A percentile compares a stretch with the other conserved stretches of the same genome.
phyloP scores from a whole-genome alignment of 2,888 invertebrate genomes.

The Lasioglossum oenotherae region DNA sequence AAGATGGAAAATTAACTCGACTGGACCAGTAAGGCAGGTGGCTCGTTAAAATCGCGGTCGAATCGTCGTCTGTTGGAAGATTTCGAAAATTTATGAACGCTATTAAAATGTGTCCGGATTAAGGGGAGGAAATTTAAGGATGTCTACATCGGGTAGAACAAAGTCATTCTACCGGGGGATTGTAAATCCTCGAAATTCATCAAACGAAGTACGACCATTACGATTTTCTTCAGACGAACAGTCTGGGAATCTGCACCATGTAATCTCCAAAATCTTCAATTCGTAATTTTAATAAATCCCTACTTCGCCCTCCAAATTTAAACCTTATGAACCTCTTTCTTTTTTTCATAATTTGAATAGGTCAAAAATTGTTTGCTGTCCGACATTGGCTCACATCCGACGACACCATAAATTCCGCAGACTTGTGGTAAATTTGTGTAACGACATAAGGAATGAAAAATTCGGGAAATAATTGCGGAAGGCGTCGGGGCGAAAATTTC shows the following conservation, averaged over 20 bases:
- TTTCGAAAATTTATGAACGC: conserved; percentile 1
- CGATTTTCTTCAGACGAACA: neutral
- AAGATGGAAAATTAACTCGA: conserved; percentile 1
- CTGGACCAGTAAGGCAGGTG: neutral
- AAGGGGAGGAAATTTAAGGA: neutral
- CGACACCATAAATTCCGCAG: neutral
- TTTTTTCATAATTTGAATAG: too few species aligned
- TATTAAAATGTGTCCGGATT: conserved; percentile 15
- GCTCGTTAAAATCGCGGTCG: conserved; percentile 15
- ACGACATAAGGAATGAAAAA: neutral
- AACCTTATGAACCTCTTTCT: neutral
- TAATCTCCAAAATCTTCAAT: neutral
- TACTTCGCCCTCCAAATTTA: neutral
- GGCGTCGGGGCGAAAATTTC: neutral
- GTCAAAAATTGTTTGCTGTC: too few species aligned
- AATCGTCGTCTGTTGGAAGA: neutral
- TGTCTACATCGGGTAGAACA: neutral
- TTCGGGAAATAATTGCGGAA: neutral
- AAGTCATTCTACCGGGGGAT: neutral
- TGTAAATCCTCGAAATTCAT: neutral
- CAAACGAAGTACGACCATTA: neutral
- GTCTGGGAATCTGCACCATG: neutral
- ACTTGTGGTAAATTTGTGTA: neutral
- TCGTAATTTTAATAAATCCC: neutral
- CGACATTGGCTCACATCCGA: neutral